Conservation (phyloP, 2,797 vertebrate species). For the Natrix natrix region DNA sequence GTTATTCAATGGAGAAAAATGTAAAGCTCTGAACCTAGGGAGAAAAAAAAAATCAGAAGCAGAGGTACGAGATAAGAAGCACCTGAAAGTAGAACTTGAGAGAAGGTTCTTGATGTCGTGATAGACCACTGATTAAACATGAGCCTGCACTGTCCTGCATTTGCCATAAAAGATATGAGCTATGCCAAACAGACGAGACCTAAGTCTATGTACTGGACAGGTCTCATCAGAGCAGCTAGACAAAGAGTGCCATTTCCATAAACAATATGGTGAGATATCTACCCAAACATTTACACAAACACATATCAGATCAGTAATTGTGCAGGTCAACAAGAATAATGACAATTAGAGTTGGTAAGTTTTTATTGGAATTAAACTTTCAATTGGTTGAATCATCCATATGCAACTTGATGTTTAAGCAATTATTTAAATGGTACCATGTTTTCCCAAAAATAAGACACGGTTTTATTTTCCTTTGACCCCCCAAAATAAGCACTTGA, state of each 20-base stretch:
- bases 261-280: neutral
- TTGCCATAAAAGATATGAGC: neutral
- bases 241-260: neutral
- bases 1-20: neutral
- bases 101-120: neutral
- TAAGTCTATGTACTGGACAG: neutral
- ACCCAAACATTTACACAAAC: neutral
- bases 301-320: neutral
- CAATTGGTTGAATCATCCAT: neutral
- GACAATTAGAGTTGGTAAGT: neutral
- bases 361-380: neutral
- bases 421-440: neutral
- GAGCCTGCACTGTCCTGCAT: neutral
- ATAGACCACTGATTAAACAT: neutral
- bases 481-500: no score
- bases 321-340: neutral
- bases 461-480: no score
- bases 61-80: neutral
- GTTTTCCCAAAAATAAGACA: no score
- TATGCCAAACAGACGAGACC: neutral
- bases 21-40: neutral
- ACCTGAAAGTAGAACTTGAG: neutral
- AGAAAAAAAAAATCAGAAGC: neutral
- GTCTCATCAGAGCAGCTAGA: neutral
- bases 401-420: neutral